These are phyloP conservation scores for Pipistrellus kuhlii DNA, from an alignment of 2,797 vertebrate genomes.

Conservation along the genomic window DNA sequence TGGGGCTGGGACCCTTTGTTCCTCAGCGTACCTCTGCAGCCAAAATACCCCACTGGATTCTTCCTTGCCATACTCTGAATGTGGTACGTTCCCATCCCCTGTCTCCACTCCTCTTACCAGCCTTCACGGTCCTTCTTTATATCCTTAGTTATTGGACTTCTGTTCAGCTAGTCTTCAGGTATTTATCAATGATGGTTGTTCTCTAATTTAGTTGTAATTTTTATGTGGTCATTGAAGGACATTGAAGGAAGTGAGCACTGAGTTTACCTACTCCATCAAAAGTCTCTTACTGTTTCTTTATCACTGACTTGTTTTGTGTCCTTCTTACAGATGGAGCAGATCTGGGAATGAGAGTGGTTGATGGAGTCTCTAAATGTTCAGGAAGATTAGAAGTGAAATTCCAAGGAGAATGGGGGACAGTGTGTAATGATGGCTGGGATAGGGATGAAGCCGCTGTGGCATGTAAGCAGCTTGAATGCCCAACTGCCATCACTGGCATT, in stretches of 20 bases:
- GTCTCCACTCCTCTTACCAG: background rate
- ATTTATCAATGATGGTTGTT: background rate
- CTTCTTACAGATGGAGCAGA: slow-evolving; percentile 77
- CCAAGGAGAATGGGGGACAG: slow-evolving; percentile 85
- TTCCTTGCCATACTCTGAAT: background rate
- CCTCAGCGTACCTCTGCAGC: background rate
- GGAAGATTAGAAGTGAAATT: slow-evolving; percentile 88
- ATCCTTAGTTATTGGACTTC: background rate
- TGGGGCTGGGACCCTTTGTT: background rate
- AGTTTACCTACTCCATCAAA: background rate
- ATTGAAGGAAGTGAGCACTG: background rate
- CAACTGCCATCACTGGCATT: slow-evolving; percentile 74
- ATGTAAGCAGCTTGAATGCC: slow-evolving; percentile 85
- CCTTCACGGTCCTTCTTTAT: background rate
- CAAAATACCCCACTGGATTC: background rate
- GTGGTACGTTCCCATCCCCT: background rate
- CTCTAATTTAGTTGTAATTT: background rate
- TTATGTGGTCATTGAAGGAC: background rate
- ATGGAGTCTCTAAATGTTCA: slow-evolving; percentile 82
- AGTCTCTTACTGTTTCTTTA: background rate
- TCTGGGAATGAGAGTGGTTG: slow-evolving; percentile 82
- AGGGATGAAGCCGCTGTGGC: slow-evolving; percentile 83
- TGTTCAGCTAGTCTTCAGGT: background rate
- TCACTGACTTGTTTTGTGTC: background rate
- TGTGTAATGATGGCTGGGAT: slow-evolving; percentile 87